Base-by-base conservation (phyloP, 2,113 vertebrate genomes). In the Ciconia maguari region DNA sequence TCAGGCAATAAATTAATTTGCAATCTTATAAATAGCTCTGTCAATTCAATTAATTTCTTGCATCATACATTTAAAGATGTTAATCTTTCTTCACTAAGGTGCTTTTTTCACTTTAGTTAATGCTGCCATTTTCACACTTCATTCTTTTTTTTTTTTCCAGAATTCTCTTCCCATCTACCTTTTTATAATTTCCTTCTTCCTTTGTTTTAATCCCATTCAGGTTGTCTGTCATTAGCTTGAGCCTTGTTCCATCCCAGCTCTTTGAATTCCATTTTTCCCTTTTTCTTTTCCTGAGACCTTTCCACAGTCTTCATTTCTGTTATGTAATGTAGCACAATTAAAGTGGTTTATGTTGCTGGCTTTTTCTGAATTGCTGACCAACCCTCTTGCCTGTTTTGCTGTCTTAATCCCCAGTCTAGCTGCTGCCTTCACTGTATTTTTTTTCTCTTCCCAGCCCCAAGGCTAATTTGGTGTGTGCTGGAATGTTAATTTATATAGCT, bases 1-100 rank as follows among this genome's bases (percentile, higher is more conserved):
- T 96, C 95, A 93, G 36, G 92, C 92, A 94, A 80, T 93, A 95
- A 88, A 95, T 94, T 7, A 88, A 51, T 92, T 83, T 81, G 46
- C 38, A 83, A 64, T 78, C 66, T 88, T 81, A 70, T 42, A 85
- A 88, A 83, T 65, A 80, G 54, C 30, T 87, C 55, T 85, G 41
- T 85, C 82, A 36, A 54, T 80, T 83, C 46, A 51, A 76, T 79
- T 89, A 69, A 87, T 94, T 96, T 70, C 12, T 88, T 86, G 25
- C 25, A n/a, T 74, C 20, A 51, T 34, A 46, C 20, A n/a, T 93
- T 86, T 86, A 54, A 93, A 92, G 34, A 54, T 80, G 42, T 38
- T 77, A 57, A 62, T 88, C 65, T 88, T 85, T 95, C 57, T 76
- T 90, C 42, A 22, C 26, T 13, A 34, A 72, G 32, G 46, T 72